Evolutionary conservation across 2,113 vertebrate species (phyloP).

Genomic region (Typhlomys cinereus): DNA sequence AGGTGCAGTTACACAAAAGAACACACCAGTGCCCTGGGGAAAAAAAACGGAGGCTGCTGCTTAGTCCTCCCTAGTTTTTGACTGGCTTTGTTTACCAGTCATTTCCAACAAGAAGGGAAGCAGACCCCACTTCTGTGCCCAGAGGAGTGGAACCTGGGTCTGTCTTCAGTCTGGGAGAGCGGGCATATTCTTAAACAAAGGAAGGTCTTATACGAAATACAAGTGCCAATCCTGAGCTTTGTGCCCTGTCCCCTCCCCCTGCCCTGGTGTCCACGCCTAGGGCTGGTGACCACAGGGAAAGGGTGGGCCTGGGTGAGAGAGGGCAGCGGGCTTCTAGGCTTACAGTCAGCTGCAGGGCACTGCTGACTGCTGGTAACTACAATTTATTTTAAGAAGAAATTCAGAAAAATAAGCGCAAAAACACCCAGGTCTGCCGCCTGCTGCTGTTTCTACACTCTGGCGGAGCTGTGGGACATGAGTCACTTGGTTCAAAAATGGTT

Average conservation of each 20-base stretch:
- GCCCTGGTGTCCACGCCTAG: constrained; percentile 75
- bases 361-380: constrained; percentile 84
- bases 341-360: constrained; percentile 82
- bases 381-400: constrained; percentile 86
- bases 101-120: constrained; percentile 25
- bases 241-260: constrained; percentile 68
- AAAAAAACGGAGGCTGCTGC: neutral
- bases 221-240: constrained; percentile 72
- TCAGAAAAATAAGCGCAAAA: constrained; percentile 83
- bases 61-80: neutral
- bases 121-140: constrained; percentile 62
- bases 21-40: neutral
- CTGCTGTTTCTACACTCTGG: constrained; percentile 82
- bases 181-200: constrained; percentile 81
- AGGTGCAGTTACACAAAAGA: neutral
- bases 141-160: constrained; percentile 71
- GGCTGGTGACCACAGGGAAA: constrained; percentile 82
- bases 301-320: constrained; percentile 80
- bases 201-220: constrained; percentile 78
- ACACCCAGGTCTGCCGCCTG: constrained; percentile 78
- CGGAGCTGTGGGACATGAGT: constrained; percentile 83
- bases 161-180: constrained; percentile 53
- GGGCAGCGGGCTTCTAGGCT: constrained; percentile 78
- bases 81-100: constrained; percentile 49
- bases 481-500: constrained; percentile 76